Conservation (phyloP, 2,888 invertebrate species). For the Tiliacea aurago region DNA sequence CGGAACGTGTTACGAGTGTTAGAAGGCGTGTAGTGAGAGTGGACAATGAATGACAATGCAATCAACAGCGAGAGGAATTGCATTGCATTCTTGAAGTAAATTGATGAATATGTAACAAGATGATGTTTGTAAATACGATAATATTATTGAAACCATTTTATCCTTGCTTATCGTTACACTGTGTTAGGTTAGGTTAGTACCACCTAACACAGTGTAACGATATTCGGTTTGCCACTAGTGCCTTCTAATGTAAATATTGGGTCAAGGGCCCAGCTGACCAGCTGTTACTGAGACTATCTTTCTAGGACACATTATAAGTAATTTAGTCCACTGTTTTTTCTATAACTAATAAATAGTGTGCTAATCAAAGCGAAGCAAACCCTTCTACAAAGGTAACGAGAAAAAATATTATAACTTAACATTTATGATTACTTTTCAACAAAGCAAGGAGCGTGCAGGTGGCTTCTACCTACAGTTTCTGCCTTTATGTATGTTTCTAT, state of each 20-base stretch:
- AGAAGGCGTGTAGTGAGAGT: neutral
- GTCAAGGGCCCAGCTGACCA: slow-evolving; percentile 17
- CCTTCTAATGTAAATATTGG: slow-evolving; percentile 25
- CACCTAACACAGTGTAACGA: neutral
- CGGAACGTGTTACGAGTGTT: neutral
- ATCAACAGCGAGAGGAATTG: neutral
- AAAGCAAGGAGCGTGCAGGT: too few relatives aligned
- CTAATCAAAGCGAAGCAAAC: too few relatives aligned
- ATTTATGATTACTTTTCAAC: neutral
- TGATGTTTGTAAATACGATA: neutral
- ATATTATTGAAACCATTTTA: neutral
- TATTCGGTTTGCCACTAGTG: slow-evolving; percentile 13
- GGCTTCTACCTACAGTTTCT: too few relatives aligned
- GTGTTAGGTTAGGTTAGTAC: too few relatives aligned
- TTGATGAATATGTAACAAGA: slow-evolving; percentile 2
- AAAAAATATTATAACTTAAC: neutral
- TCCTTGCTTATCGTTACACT: neutral
- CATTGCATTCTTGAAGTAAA: neutral
- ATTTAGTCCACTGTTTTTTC: neutral
- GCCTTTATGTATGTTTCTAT: too few relatives aligned
- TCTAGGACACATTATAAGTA: neutral
- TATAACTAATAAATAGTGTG: neutral
- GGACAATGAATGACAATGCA: neutral
- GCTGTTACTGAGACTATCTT: neutral
- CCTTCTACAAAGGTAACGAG: neutral